Percentiles rank a stretch among this genome's conserved stretches.
phyloP scores from a whole-genome alignment of 1,140 invertebrate genomes.

The Neodiprion virginianus region DNA sequence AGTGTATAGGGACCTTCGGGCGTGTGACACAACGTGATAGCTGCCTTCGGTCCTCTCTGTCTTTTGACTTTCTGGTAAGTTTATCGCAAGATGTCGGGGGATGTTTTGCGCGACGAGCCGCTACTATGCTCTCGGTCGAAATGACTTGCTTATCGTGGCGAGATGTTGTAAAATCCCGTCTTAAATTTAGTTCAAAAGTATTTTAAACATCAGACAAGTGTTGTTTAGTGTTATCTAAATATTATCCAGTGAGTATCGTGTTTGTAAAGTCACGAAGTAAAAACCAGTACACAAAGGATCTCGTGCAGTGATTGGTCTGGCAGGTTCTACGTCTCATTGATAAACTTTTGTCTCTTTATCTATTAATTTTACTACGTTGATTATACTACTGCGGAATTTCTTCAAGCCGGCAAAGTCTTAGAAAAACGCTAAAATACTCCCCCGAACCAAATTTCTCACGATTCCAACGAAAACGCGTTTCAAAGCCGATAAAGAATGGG shows the following conservation, averaged over 20 bases:
- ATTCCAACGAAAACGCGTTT: background rate
- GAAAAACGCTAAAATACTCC: background rate
- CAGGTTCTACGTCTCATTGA: background rate
- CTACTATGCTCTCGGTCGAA: slow-evolving; percentile 43
- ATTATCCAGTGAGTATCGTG: background rate
- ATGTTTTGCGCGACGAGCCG: slow-evolving; percentile 52
- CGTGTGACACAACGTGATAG: background rate
- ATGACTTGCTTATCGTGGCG: slow-evolving; percentile 50
- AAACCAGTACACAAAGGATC: background rate
- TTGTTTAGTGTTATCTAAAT: background rate
- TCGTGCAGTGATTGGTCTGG: slow-evolving; percentile 1
- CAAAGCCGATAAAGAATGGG: slow-evolving; percentile 66
- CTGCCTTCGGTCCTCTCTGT: slow-evolving; percentile 11
- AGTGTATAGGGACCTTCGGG: background rate
- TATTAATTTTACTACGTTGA: no score
- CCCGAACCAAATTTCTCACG: background rate
- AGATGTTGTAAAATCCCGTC: slow-evolving; percentile 42
- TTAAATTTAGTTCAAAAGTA: slow-evolving; percentile 33
- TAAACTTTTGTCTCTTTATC: no score
- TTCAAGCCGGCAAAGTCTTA: no score
- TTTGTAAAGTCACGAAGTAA: background rate
- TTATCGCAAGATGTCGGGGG: slow-evolving; percentile 56
- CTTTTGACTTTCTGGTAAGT: slow-evolving; percentile 29
- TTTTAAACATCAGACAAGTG: slow-evolving; percentile 1
- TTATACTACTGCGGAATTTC: no score